Base-by-base conservation (phyloP, 2,888 invertebrate species). In the Cheilosia vernalis region DNA sequence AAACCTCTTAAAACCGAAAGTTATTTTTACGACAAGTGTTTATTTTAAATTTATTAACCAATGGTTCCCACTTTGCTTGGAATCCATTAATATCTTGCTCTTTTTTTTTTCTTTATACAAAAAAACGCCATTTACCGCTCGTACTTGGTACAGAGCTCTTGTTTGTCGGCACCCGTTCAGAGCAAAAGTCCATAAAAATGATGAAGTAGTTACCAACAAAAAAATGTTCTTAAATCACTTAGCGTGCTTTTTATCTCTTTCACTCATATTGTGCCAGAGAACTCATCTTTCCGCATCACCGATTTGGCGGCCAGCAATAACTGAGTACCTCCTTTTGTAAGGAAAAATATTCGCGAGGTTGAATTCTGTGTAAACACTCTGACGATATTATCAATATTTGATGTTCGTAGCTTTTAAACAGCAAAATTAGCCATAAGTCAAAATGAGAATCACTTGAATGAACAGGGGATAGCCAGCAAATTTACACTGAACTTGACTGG, bases 401-500 rank as follows among this genome's bases (percentile, higher is more conserved):
- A 19, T 30, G 47, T 17, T 30, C 10, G 30, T 30, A 27, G 44
- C 44, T 30, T 7, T 61, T 30, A 17, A 69, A 67, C 67, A 67
- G 60, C 53, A 69, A 60, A 60, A 77, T 70, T 24, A 19, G 30
- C 63, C 17, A 61, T 40, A 61, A 63, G 42, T 21, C 37, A 40
- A 64, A 40, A 37, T 17, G 55, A 56, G 40, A 60, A 40, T 64
- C 64, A 73, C 58, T 66, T 80, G 40, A 63, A 61, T 49, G 40
- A 76, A 67, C 47, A 47, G 47, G 67, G 67, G 61, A 64, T 17
- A 30, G 47, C 27, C 74, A 47, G 33, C 55, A 63, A 66, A 49
- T 76, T 81, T 76, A 53, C 63, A 63, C 47, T 63, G 30, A 69
- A 69, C 76, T 67, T 69, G 61, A 69, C 67, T 74, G 30, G 30